Evolutionary conservation across 2,888 invertebrate genomes (phyloP), one percentile per base, ranked within the genome.

Genomic region (Megaustenia siamemsis): DNA sequence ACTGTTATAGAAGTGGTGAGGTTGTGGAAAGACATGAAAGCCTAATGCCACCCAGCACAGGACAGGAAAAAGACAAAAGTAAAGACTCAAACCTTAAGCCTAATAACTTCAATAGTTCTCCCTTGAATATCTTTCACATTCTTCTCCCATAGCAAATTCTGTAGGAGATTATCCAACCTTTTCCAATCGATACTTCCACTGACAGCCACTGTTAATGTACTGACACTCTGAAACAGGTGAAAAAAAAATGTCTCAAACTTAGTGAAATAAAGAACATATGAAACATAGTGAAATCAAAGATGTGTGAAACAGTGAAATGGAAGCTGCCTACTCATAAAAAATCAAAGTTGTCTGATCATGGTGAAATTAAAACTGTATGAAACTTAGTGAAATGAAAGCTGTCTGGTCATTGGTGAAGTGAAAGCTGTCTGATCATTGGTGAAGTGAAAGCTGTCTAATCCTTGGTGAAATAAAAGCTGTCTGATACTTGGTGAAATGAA

Each of bases 131-230:
- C 88, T n/a, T 86, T 86, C 12, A 92, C 82, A 38, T 86, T 87
- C 87, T 92, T 92, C 83, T 93, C 93, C 93, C 93, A 93, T n/a
- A 93, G 88, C 12, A 93, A 86, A 38, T 89, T 88, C 86, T 93
- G 93, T 45, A 93, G 82, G 83, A 92, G 92, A 28, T 83, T 86
- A 63, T 93, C 93, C n/a, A 93, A 85, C 12, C 45, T 45, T 0
- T 85, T 84, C 79, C 88, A 89, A 53, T 87, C 86, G n/a, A 93
- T 71, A 78, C 87, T 56, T 10, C 92, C 92, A 45, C 83, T 66
- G 28, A 88, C 69, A 82, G 93, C 92, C 40, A 93, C 82, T 5
- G 93, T 93, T 35, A 92, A 86, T 35, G 93, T 93, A 12, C 89
- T 89, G 10, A 93, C 91, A 84, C 88, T 88, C 93, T 93, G 88